Conservation (phyloP, 2,797 vertebrate species). For the Gallirallus australis region DNA sequence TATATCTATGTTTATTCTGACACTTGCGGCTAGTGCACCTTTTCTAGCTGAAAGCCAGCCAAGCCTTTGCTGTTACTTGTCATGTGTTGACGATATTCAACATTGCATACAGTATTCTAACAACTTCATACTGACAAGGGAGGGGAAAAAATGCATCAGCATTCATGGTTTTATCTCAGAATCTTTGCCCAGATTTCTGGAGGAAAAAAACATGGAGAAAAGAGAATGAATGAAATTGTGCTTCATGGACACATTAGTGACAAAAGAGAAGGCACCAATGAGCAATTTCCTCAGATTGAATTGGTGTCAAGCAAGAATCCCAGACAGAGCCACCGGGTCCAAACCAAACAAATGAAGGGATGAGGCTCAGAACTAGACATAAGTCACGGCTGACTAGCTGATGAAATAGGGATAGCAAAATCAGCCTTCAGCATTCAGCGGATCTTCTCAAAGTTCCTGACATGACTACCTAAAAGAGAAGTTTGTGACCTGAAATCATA, state of each 20-base stretch:
- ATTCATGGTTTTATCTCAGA: conserved; percentile 17
- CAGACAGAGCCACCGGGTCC: background rate
- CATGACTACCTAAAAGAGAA: background rate
- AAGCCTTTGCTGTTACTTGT: conserved; percentile 20
- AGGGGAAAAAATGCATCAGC: background rate
- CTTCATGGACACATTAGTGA: conserved; percentile 11
- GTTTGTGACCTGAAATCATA: background rate
- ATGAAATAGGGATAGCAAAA: conserved; percentile 37
- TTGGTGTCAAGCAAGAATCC: conserved; percentile 39
- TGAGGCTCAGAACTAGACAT: background rate
- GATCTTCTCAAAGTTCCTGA: background rate
- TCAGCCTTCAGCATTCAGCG: background rate
- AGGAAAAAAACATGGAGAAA: background rate
- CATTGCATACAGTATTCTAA: background rate
- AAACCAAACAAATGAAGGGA: conserved; percentile 37
- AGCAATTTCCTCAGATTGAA: conserved; percentile 54
- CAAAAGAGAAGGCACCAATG: conserved; percentile 34
- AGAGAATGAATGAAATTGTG: background rate
- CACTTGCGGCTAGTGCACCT: conserved; percentile 52
- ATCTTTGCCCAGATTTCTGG: background rate
- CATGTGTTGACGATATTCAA: conserved; percentile 30
- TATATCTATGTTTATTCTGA: conserved; percentile 32
- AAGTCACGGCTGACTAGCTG: conserved; percentile 6
- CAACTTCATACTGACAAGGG: background rate
- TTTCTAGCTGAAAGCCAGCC: conserved; percentile 50